Conservation (phyloP, 2,888 invertebrate genomes). For the Microctonus brassicae region DNA sequence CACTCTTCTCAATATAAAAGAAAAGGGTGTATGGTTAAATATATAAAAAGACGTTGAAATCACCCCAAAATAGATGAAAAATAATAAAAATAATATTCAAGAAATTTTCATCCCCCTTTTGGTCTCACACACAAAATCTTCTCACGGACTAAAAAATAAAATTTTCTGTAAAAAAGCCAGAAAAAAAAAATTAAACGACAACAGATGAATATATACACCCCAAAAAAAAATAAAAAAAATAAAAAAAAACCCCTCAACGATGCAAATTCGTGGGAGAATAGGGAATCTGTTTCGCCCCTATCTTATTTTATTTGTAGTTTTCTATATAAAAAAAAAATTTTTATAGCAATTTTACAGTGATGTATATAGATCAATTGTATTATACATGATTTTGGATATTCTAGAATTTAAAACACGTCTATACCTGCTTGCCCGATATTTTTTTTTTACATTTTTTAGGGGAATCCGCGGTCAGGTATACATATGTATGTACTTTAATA, state of each 20-base stretch:
- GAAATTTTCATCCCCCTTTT: conserved; percentile 34
- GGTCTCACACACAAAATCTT: conserved; percentile 51
- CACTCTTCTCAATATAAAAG: not conserved
- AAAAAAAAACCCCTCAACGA: conserved; percentile 47
- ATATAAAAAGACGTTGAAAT: conserved; percentile 41
- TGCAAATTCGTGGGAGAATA: conserved; percentile 59
- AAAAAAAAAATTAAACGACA: conserved; percentile 25
- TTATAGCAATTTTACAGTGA: conserved; percentile 59
- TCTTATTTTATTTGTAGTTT: conserved; percentile 14
- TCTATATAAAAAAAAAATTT: conserved; percentile 54
- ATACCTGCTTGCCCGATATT: conserved; percentile 61
- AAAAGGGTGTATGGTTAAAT: not conserved
- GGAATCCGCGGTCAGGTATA: conserved; percentile 65
- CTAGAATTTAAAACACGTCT: conserved; percentile 42
- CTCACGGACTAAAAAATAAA: conserved; percentile 40
- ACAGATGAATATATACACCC: conserved; percentile 3
- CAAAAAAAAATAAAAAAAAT: no score
- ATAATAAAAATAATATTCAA: conserved; percentile 19
- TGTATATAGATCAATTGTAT: conserved; percentile 37
- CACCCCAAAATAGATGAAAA: conserved; percentile 51
- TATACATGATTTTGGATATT: conserved; percentile 34
- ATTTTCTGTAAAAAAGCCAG: conserved; percentile 37
- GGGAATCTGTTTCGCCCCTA: conserved; percentile 36
- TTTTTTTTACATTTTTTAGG: conserved; percentile 63
- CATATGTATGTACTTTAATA: not conserved